Percentiles rank a stretch among this genome's conserved stretches.
Conservation (phyloP, 2,888 invertebrate genomes). For the Scrobipalpa atriplicella region DNA sequence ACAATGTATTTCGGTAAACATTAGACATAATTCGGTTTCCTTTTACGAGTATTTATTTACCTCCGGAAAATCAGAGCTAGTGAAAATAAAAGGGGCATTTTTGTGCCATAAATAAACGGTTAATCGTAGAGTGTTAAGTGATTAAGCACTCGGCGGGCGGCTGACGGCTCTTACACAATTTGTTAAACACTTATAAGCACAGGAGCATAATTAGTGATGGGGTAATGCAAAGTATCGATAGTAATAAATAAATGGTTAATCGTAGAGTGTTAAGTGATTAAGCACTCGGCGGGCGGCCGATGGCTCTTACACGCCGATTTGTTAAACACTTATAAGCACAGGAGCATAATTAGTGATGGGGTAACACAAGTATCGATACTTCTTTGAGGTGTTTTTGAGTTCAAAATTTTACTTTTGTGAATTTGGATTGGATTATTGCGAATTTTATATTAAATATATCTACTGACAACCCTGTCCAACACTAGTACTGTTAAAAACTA, state of each 20-base stretch:
- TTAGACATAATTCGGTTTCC: background rate
- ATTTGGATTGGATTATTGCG: no score
- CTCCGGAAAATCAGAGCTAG: background rate
- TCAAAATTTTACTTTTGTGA: no score
- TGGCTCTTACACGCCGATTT: background rate
- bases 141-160: constrained; percentile 78
- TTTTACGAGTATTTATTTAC: background rate
- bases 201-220: constrained; percentile 41
- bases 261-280: background rate
- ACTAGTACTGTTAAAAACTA: constrained; percentile 43
- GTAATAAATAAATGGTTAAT: background rate
- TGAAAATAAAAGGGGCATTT: constrained; percentile 45
- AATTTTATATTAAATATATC: background rate
- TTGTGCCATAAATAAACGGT: constrained; percentile 69
- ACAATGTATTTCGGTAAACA: background rate
- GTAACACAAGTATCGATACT: background rate
- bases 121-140: constrained; percentile 80
- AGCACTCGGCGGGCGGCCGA: background rate
- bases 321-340: constrained; percentile 1
- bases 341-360: background rate
- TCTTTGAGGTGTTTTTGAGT: no score
- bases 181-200: constrained; percentile 71
- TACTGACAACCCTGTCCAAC: constrained; percentile 23
- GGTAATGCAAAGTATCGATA: constrained; percentile 37
- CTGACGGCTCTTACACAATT: constrained; percentile 74